A percentile compares a stretch with the other conserved stretches of the same genome.
phyloP scores from a whole-genome alignment of 2,888 invertebrate genomes.

The Ichneumon xanthorius region DNA sequence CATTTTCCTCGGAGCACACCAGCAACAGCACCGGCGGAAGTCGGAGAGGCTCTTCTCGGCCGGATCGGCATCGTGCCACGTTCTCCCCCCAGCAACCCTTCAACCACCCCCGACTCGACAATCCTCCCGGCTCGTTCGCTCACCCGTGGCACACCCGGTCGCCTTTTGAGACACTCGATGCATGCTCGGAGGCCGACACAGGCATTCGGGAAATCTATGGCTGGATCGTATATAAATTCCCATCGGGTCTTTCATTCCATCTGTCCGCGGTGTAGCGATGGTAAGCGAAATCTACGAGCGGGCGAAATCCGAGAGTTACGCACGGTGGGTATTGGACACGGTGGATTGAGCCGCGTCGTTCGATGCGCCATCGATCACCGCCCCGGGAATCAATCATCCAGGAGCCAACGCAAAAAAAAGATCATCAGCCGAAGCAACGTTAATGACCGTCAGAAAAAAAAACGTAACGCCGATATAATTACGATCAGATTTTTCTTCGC shows the following conservation, averaged over 20 bases:
- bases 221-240: conserved; percentile 50
- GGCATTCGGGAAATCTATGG: conserved; percentile 47
- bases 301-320: conserved; percentile 26
- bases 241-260: conserved; percentile 46
- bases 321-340: conserved; percentile 10
- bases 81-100: conserved; percentile 33
- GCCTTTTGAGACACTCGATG: conserved; percentile 61
- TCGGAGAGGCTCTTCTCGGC: conserved; percentile 58
- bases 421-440: background rate
- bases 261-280: conserved; percentile 35
- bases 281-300: conserved; percentile 48
- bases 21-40: conserved; percentile 34
- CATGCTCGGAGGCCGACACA: conserved; percentile 51
- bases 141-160: conserved; percentile 3
- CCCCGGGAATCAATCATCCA: background rate
- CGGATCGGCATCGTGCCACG: conserved; percentile 65
- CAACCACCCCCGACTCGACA: conserved; percentile 43
- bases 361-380: conserved; percentile 3
- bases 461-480: conserved; percentile 17
- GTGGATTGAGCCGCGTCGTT: conserved; percentile 36
- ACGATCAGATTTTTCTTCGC: conserved; percentile 37
- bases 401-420: background rate
- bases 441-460: conserved; percentile 28
- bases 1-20: conserved; percentile 68
- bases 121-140: conserved; percentile 58